Percentiles rank a stretch among this genome's conserved stretches.
Conservation (phyloP, 2,797 vertebrate species). For the Ctenochaetus hawaiiensis region DNA sequence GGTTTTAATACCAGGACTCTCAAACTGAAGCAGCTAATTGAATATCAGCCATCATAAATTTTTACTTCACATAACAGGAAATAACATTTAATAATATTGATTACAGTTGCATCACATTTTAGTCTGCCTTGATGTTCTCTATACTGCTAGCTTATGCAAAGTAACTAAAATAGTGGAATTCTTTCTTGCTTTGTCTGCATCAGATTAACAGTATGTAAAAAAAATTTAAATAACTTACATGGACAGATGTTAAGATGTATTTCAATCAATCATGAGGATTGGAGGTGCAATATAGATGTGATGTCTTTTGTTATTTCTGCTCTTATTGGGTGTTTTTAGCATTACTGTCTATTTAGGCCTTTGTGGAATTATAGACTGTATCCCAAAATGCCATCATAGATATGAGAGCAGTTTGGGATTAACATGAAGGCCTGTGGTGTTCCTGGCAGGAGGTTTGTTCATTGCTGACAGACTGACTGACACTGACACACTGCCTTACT, state of each 20-base stretch:
- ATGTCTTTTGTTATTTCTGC: not conserved
- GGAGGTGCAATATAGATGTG: constrained; percentile 3
- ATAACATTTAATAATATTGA: not conserved
- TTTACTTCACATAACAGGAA: not conserved
- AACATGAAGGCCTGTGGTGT: constrained; percentile 1
- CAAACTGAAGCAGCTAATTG: not conserved
- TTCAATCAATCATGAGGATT: not conserved
- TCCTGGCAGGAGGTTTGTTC: constrained; percentile 20
- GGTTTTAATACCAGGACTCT: no score
- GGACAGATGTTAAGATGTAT: not conserved
- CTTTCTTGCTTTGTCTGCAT: not conserved
- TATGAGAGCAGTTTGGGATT: not conserved
- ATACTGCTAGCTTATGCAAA: not conserved
- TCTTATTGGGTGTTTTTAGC: not conserved
- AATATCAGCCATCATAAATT: not conserved
- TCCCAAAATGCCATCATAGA: constrained; percentile 10
- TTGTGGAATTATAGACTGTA: not conserved
- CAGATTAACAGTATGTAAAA: not conserved
- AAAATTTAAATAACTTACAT: not conserved
- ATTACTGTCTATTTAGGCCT: no score
- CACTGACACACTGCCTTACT: constrained; percentile 55
- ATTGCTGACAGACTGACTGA: constrained; percentile 29
- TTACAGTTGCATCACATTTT: not conserved
- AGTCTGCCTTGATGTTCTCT: not conserved
- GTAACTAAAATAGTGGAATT: not conserved